Conservation (phyloP, 2,888 invertebrate genomes). For the Calliopum simillimum region DNA sequence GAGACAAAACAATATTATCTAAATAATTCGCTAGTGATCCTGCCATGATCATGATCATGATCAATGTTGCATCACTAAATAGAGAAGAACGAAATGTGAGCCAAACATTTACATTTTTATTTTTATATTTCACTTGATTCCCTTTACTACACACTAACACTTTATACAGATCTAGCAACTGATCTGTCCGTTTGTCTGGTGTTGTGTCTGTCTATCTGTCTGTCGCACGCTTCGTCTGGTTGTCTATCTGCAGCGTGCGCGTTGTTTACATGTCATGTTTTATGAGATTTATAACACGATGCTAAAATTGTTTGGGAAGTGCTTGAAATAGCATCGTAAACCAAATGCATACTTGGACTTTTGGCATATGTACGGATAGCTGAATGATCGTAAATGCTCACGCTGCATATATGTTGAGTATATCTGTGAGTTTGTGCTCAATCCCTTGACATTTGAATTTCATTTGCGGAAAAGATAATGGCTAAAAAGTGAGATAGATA, state of each 20-base stretch:
- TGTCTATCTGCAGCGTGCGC: neutral
- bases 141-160: neutral
- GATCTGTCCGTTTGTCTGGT: neutral
- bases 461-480: slow-evolving; percentile 32
- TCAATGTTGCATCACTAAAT: too few relatives aligned
- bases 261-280: slow-evolving; percentile 18
- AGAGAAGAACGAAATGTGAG: slow-evolving; percentile 2
- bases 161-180: slow-evolving; percentile 1
- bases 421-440: slow-evolving; percentile 11
- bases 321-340: neutral
- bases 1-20: too few relatives aligned
- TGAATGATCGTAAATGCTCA: slow-evolving; percentile 43
- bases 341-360: slow-evolving; percentile 18
- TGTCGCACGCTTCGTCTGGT: neutral
- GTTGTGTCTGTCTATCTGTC: neutral
- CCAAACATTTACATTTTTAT: neutral
- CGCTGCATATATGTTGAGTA: slow-evolving; percentile 25
- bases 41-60: too few relatives aligned
- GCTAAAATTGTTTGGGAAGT: slow-evolving; percentile 9
- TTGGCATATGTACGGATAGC: slow-evolving; percentile 27
- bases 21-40: too few relatives aligned
- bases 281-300: slow-evolving; percentile 7
- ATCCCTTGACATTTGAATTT: slow-evolving; percentile 44
- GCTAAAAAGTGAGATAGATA: slow-evolving; percentile 35
- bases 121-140: neutral